Evolutionary conservation across 2,888 invertebrate genomes (phyloP).

Genomic region (Campoplex capitator): DNA sequence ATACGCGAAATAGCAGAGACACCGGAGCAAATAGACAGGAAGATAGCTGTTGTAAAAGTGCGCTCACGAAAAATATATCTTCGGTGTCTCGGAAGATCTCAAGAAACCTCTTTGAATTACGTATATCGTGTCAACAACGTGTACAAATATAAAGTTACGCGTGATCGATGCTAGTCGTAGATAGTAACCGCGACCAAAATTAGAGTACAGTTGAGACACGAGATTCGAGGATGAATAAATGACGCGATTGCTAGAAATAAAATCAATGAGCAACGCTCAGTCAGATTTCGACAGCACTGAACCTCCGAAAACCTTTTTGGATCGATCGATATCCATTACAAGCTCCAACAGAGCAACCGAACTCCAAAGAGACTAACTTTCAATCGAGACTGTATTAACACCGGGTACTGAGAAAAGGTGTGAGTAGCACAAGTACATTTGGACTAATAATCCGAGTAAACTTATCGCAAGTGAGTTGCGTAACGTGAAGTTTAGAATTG

Average conservation of each 20-base stretch:
- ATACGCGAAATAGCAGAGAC: constrained; percentile 3
- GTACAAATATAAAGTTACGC: not conserved
- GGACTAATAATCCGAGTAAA: constrained; percentile 22
- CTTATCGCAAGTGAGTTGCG: constrained; percentile 14
- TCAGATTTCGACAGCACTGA: not conserved
- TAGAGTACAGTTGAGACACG: not conserved
- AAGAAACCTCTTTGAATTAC: not conserved
- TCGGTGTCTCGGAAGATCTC: not conserved
- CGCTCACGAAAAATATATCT: not conserved
- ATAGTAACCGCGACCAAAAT: constrained; percentile 6
- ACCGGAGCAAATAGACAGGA: not conserved
- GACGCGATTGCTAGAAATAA: not conserved
- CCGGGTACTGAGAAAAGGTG: not conserved
- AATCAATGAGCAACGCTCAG: not conserved
- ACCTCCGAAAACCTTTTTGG: not conserved
- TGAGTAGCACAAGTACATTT: not conserved
- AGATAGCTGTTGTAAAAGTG: not conserved
- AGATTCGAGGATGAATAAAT: not conserved
- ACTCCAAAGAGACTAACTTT: not conserved
- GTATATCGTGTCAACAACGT: constrained; percentile 10
- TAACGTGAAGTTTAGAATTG: not conserved
- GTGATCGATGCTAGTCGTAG: not conserved
- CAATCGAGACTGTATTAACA: constrained; percentile 30
- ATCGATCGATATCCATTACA: not conserved
- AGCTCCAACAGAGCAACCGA: not conserved